Evolutionary conservation across 1,140 invertebrate species (phyloP).

Genomic region (Agrypnia vestita): DNA sequence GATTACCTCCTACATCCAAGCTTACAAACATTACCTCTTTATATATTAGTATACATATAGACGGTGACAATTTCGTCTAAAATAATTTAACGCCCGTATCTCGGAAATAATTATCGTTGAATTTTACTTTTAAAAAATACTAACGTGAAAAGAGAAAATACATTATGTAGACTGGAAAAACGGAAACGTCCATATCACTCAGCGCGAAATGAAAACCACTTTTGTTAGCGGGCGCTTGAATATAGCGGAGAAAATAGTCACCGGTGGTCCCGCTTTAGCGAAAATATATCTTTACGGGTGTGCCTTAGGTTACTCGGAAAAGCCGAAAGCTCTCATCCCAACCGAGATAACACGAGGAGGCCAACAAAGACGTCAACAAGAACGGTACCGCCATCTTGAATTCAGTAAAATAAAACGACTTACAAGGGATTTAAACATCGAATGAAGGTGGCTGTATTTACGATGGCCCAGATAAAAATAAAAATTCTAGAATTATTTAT

Average conservation of each 20-base stretch:
- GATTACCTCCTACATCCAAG: no score
- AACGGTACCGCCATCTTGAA: constrained; percentile 35
- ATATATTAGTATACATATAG: no score
- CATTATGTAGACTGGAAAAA: neutral
- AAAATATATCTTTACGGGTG: constrained; percentile 37
- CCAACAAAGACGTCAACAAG: constrained; percentile 37
- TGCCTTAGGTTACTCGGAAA: constrained; percentile 8
- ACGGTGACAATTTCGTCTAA: no score
- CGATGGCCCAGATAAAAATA: neutral
- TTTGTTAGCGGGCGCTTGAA: neutral
- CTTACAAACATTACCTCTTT: no score
- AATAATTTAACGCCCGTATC: no score
- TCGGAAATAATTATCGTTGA: no score
- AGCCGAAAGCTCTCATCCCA: constrained; percentile 32
- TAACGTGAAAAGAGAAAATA: neutral
- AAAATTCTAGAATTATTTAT: neutral
- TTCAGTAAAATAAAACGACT: constrained; percentile 35
- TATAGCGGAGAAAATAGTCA: constrained; percentile 30
- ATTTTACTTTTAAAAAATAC: neutral
- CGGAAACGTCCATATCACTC: neutral
- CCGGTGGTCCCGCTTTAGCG: constrained; percentile 8
- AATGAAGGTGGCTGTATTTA: neutral
- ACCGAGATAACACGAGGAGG: constrained; percentile 30
- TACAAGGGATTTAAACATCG: neutral
- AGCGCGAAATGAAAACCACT: constrained; percentile 11